Evolutionary conservation across 1,140 invertebrate genomes (phyloP), one percentile per base, ranked within the genome.

Genomic region (Cylas formicarius): DNA sequence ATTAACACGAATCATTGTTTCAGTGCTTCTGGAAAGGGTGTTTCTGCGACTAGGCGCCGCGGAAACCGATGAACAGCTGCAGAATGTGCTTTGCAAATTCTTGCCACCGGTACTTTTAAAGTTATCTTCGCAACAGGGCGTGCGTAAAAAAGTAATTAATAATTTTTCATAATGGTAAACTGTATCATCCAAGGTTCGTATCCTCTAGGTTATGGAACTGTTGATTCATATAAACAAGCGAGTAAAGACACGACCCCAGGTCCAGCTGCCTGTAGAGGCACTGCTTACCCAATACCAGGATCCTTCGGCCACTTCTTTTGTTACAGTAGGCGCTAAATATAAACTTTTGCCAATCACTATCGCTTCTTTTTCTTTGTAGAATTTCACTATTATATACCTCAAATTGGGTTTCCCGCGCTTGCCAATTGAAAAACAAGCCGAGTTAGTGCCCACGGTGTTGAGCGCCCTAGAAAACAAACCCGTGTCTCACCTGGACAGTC

Each of bases 341-440:
- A 8, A n/a, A 29, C 20, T 17, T 16, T 5, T 26, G 9, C 26
- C 17, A 21, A 5, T 8, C 11, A 22, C 4, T 39, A 13, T 39
- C n/a, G 11, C n/a, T 21, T 39, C 6, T 35, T 19, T 10, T 4
- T 10, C 50, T 57, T 76, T 80, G 17, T 70, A 92, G 82, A 96
- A 96, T 69, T 94, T 96, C 63, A 84, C 87, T 28, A 88, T 94
- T 38, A 90, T 95, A 58, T 96, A 94, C 60, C 85, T 95, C 28
- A 91, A 89, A 66, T 78, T 93, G 76, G 90, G 90, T 11, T 95
- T 80, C 72, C 87, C 89, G 2, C 69, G 90, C 47, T 68, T 93
- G 48, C 73, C 81, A 21, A 67, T 77, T 23, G 78, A 80, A 10
- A 79, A 85, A 53, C 89, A 92, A 67, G 72, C 80, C 3, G 76